Evolutionary conservation across 2,888 invertebrate genomes (phyloP).

Genomic region (Ceratothoa steindachneri): DNA sequence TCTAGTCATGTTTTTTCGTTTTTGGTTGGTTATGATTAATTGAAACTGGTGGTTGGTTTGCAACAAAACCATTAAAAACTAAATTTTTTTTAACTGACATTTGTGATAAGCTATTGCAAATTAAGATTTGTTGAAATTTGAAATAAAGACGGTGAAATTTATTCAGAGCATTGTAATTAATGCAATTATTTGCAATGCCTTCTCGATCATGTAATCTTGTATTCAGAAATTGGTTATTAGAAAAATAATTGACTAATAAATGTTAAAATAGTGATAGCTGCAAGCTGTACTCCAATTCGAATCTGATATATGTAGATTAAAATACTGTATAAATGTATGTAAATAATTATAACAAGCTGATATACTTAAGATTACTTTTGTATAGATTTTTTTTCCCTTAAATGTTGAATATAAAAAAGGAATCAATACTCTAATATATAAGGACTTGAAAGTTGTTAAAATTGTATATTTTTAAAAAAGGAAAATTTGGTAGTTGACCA

Average conservation of each 20-base stretch:
- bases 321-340: slow-evolving; percentile 16
- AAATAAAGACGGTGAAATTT: too few species aligned
- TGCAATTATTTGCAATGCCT: too few species aligned
- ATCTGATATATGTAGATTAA: slow-evolving; percentile 7
- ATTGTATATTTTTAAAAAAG: background rate
- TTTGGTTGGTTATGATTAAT: background rate
- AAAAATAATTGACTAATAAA: too few species aligned
- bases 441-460: background rate
- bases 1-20: background rate
- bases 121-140: background rate
- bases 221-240: too few species aligned
- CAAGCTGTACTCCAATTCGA: background rate
- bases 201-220: too few species aligned
- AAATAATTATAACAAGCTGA: background rate
- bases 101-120: background rate
- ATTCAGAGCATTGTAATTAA: too few species aligned
- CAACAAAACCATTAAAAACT: background rate
- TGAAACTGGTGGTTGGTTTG: background rate
- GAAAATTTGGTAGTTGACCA: background rate
- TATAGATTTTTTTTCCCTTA: background rate
- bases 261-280: background rate
- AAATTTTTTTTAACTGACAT: background rate
- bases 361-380: background rate
- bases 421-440: background rate
- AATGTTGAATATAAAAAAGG: background rate